These are phyloP conservation scores for Brachyhypopomus gauderio DNA, from an alignment of 2,113 vertebrate genomes.

Conservation along the genomic window DNA sequence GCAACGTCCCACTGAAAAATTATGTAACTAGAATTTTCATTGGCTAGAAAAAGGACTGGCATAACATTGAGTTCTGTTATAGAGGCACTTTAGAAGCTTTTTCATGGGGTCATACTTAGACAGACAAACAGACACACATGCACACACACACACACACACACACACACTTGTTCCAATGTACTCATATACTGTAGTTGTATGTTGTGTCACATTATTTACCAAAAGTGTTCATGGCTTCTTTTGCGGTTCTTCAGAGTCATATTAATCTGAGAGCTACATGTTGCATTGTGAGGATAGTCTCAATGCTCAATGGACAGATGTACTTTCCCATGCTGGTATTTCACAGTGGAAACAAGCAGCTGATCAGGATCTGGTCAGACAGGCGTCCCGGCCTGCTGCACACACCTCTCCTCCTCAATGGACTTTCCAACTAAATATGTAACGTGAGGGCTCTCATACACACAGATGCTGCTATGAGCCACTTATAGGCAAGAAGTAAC, in stretches of 20 bases:
- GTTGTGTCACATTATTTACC: neutral
- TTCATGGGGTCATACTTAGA: no score
- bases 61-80: no score
- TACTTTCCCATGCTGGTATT: neutral
- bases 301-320: neutral
- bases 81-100: neutral
- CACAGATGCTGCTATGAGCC: slow-evolving; percentile 17
- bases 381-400: neutral
- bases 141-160: neutral
- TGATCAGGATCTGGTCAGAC: neutral
- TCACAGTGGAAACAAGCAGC: neutral
- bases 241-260: neutral
- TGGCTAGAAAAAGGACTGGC: neutral
- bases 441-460: neutral
- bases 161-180: neutral
- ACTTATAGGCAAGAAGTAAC: slow-evolving; percentile 4
- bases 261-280: neutral
- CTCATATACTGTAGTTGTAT: neutral
- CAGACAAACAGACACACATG: neutral
- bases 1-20: neutral
- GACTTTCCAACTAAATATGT: slow-evolving; percentile 3
- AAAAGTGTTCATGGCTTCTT: neutral
- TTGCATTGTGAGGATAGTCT: neutral
- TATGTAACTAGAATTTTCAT: neutral
- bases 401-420: neutral